Percentiles rank a stretch among this genome's conserved stretches.
phyloP scores from a whole-genome alignment of 2,888 invertebrate genomes.

The Protophormia terraenovae region DNA sequence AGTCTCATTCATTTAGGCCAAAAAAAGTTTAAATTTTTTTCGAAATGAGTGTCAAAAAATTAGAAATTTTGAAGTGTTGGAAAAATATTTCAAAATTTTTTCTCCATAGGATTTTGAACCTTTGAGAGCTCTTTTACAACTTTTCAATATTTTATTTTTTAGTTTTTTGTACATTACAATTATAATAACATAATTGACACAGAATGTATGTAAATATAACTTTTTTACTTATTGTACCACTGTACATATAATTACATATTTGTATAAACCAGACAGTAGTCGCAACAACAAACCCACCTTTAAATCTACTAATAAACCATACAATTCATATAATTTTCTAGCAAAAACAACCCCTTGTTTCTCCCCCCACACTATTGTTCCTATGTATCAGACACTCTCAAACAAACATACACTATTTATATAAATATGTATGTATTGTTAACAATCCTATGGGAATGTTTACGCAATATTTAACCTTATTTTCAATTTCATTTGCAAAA shows the following conservation, averaged over 20 bases:
- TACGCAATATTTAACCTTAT: constrained; percentile 62
- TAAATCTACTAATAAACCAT: neutral
- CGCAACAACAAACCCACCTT: neutral
- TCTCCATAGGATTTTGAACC: no score
- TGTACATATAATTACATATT: neutral
- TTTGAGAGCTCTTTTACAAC: no score
- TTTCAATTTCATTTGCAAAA: constrained; percentile 47
- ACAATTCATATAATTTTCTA: neutral
- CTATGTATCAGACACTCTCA: neutral
- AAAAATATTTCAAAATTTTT: no score
- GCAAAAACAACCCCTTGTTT: neutral
- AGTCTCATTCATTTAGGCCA: no score
- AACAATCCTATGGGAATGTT: constrained; percentile 64
- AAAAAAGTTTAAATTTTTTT: no score
- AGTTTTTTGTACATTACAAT: no score
- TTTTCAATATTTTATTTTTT: no score
- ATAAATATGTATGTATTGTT: neutral
- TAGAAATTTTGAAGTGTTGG: no score
- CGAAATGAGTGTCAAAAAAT: no score
- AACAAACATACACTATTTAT: neutral
- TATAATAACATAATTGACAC: no score
- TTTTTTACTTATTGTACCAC: neutral
- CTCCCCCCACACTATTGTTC: no score
- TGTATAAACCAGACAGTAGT: neutral
- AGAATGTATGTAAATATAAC: neutral